Conservation (phyloP, 2,113 vertebrate species). For the Dicerorhinus sumatrensis region DNA sequence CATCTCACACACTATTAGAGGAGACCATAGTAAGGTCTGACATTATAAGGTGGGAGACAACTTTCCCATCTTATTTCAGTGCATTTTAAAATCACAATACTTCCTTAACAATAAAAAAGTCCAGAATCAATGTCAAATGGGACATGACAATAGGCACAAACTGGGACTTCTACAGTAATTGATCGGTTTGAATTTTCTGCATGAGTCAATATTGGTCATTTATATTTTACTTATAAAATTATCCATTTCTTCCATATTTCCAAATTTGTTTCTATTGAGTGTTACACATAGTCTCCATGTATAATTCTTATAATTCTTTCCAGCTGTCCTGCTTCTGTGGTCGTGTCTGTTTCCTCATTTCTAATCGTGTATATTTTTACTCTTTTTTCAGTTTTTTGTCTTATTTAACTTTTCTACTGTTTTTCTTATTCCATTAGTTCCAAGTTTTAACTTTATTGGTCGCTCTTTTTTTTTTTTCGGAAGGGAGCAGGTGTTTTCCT, state of each 20-base stretch:
- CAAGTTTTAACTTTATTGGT: not conserved
- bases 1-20: not conserved
- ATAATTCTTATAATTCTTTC: not conserved
- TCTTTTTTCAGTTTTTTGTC: not conserved
- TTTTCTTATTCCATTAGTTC: not conserved
- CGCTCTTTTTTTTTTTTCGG: not conserved
- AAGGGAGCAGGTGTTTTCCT: not conserved
- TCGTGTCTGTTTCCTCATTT: not conserved
- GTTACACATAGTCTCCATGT: not conserved
- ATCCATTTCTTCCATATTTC: not conserved
- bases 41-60: not conserved
- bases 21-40: not conserved
- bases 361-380: not conserved
- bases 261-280: not conserved
- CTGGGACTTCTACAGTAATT: not conserved
- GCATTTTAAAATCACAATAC: not conserved
- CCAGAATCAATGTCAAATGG: not conserved
- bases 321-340: not conserved
- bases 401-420: not conserved
- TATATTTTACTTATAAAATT: not conserved
- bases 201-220: not conserved
- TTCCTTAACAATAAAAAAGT: not conserved
- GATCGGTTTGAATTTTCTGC: not conserved
- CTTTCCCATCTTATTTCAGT: not conserved
- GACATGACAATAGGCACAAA: not conserved